A percentile compares a stretch with the other conserved stretches of the same genome.
These are phyloP conservation scores for Cheilosia variabilis DNA, from an alignment of 2,888 invertebrate species.

Conservation along the genomic window DNA sequence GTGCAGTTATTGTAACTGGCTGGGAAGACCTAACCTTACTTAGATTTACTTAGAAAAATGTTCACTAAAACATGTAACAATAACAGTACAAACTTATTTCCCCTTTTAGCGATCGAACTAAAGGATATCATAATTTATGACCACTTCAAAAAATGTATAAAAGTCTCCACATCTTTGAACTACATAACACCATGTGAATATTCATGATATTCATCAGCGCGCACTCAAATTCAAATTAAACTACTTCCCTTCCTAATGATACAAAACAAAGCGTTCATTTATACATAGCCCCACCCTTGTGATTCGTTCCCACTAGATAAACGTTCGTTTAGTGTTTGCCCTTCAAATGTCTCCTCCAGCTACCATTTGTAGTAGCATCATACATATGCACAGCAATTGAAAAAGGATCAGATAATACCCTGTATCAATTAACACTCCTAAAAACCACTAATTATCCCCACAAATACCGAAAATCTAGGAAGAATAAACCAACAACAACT, in stretches of 20 bases:
- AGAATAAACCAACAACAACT: constrained; percentile 4
- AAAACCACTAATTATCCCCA: constrained; percentile 61
- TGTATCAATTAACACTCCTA: constrained; percentile 72
- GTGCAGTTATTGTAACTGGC: no score
- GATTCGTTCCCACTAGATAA: constrained; percentile 36
- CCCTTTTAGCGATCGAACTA: neutral
- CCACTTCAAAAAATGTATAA: neutral
- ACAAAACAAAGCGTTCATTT: constrained; percentile 36
- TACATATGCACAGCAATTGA: neutral
- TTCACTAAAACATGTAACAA: no score
- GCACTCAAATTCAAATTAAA: constrained; percentile 54
- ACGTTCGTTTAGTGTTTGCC: constrained; percentile 4
- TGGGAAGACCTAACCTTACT: no score
- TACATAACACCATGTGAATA: constrained; percentile 60
- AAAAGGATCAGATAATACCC: constrained; percentile 50
- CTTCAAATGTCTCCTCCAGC: constrained; percentile 23
- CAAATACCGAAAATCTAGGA: constrained; percentile 20
- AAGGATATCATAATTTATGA: neutral
- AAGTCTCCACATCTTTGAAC: constrained; percentile 18
- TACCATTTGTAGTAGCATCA: neutral
- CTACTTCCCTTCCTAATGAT: constrained; percentile 53
- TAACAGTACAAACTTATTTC: no score
- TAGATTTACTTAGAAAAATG: no score
- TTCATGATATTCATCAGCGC: constrained; percentile 65
- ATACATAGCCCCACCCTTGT: constrained; percentile 3